phyloP scores from a whole-genome alignment of 1,140 invertebrate genomes.

The Maniola jurtina region DNA sequence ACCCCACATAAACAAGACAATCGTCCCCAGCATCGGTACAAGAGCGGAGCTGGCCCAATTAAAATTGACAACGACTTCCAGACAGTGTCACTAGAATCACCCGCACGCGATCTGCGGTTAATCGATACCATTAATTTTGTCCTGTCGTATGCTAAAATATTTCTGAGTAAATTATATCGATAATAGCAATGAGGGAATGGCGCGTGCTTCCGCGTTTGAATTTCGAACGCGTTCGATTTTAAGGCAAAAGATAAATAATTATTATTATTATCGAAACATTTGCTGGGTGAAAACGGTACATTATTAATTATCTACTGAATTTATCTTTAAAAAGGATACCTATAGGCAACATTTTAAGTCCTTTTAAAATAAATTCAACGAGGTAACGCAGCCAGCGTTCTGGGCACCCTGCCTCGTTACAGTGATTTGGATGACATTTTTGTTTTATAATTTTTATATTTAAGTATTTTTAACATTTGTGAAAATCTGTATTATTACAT shows the following conservation, averaged over 20 bases:
- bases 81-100: constrained; percentile 56
- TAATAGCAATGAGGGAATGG: constrained; percentile 13
- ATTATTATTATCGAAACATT: too few species aligned
- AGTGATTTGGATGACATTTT: too few species aligned
- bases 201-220: constrained; percentile 7
- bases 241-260: neutral
- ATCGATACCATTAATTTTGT: constrained; percentile 68
- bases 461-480: too few species aligned
- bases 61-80: constrained; percentile 66
- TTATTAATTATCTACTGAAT: too few species aligned
- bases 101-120: constrained; percentile 62
- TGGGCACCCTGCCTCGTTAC: too few species aligned
- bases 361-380: too few species aligned
- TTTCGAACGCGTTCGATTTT: neutral
- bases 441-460: too few species aligned
- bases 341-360: too few species aligned
- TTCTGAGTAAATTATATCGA: constrained; percentile 29
- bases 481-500: too few species aligned
- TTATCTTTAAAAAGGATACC: too few species aligned
- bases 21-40: constrained; percentile 53
- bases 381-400: too few species aligned
- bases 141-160: constrained; percentile 34
- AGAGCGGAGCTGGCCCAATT: constrained; percentile 66
- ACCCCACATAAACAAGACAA: constrained; percentile 64
- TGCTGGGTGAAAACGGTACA: too few species aligned